A percentile compares a stretch with the other conserved stretches of the same genome.
These are phyloP conservation scores for Holacanthella duospinosa DNA, from an alignment of 2,888 invertebrate genomes.

Conservation along the genomic window DNA sequence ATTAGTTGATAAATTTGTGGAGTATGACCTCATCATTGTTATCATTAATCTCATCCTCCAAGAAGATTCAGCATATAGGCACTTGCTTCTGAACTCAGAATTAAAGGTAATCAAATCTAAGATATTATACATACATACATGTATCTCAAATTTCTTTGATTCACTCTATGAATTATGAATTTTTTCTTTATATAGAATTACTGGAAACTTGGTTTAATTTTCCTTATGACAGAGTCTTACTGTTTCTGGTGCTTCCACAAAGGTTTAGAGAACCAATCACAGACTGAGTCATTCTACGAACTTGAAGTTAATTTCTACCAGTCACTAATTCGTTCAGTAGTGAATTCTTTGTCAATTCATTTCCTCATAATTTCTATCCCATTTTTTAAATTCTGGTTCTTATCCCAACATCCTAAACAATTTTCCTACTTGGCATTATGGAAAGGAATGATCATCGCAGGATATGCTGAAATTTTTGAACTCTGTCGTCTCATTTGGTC, in stretches of 20 bases:
- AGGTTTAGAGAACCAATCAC: conserved; percentile 21
- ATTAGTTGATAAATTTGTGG: too few species aligned
- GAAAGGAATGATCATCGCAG: conserved; percentile 32
- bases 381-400: conserved; percentile 9
- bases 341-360: conserved; percentile 25
- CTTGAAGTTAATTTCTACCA: conserved; percentile 36
- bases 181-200: conserved; percentile 47
- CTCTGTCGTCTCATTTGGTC: conserved; percentile 32
- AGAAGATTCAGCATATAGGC: too few species aligned
- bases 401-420: conserved; percentile 8
- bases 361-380: conserved; percentile 15
- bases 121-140: too few species aligned
- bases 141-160: too few species aligned
- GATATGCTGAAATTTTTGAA: conserved; percentile 31
- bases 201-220: conserved; percentile 68
- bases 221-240: conserved; percentile 71
- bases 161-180: too few species aligned
- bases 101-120: too few species aligned
- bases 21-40: conserved; percentile 82
- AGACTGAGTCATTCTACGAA: conserved; percentile 28
- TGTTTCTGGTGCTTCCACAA: conserved; percentile 49
- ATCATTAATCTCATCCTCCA: too few species aligned
- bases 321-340: conserved; percentile 24
- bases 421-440: conserved; percentile 26
- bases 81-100: too few species aligned